Evolutionary conservation across 2,888 invertebrate genomes (phyloP).

Genomic region (Bhutanitis thaidina): DNA sequence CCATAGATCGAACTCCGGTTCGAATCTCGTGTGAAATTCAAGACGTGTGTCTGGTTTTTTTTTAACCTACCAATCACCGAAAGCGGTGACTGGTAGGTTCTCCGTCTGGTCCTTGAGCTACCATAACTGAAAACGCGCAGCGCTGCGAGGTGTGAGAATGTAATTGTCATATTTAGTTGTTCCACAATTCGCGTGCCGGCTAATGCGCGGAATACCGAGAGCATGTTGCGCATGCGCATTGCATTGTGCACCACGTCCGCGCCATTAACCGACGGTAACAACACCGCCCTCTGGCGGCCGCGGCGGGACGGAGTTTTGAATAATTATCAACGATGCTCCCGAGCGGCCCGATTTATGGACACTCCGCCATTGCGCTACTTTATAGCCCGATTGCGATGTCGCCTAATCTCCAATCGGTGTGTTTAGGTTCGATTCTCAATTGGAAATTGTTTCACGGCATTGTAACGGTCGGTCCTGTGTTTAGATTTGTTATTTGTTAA

Average conservation of each 20-base stretch:
- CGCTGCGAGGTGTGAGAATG: too few species aligned
- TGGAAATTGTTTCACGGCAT: background rate
- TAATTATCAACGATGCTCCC: slow-evolving; percentile 61
- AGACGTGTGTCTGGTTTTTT: too few species aligned
- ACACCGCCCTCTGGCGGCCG: slow-evolving; percentile 32
- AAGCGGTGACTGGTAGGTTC: too few species aligned
- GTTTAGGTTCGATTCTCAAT: background rate
- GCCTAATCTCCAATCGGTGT: slow-evolving; percentile 24
- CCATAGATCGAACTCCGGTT: too few species aligned
- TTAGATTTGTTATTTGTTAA: too few species aligned
- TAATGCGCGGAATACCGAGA: slow-evolving; percentile 33
- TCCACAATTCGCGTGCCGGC: slow-evolving; percentile 31
- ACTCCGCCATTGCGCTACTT: slow-evolving; percentile 37
- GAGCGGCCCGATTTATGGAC: slow-evolving; percentile 44
- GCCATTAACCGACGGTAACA: slow-evolving; percentile 58
- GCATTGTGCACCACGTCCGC: slow-evolving; percentile 65
- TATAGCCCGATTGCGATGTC: slow-evolving; percentile 52
- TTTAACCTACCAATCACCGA: too few species aligned
- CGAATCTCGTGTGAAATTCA: too few species aligned
- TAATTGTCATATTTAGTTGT: background rate
- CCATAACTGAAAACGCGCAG: too few species aligned
- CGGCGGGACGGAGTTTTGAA: slow-evolving; percentile 52
- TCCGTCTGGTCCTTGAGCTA: too few species aligned
- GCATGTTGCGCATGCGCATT: slow-evolving; percentile 38
- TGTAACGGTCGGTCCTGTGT: too few species aligned